phyloP scores from a whole-genome alignment of 2,888 invertebrate species.

The Melinaea marsaeus region DNA sequence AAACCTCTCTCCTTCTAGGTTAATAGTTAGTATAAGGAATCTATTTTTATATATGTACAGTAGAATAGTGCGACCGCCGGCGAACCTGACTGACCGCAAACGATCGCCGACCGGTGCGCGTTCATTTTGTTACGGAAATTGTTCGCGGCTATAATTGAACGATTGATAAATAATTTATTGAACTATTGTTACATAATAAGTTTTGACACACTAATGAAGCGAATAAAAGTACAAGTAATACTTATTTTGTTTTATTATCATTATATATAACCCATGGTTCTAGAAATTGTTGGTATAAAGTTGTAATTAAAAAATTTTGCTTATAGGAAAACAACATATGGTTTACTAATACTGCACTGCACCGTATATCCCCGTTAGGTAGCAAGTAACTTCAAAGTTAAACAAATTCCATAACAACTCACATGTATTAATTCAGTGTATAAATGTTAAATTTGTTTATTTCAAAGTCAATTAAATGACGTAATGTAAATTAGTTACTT shows the following conservation, averaged over 20 bases:
- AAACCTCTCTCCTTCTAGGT: conserved; percentile 61
- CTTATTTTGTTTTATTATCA: conserved; percentile 6
- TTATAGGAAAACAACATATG: too few relatives aligned
- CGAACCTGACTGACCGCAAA: conserved; percentile 27
- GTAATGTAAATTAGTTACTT: too few relatives aligned
- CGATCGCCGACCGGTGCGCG: conserved; percentile 23
- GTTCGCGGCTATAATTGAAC: conserved; percentile 26
- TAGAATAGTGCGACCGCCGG: conserved; percentile 25
- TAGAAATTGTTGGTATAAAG: too few relatives aligned
- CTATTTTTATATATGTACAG: conserved; percentile 67
- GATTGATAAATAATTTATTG: conserved; percentile 24
- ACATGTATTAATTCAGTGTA: too few relatives aligned
- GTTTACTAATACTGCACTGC: too few relatives aligned
- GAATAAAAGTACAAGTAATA: conserved; percentile 26
- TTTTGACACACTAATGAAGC: conserved; percentile 62
- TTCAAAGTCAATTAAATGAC: too few relatives aligned
- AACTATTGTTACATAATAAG: conserved; percentile 52
- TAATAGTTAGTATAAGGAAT: conserved; percentile 55
- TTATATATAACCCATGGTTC: too few relatives aligned
- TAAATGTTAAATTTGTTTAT: too few relatives aligned
- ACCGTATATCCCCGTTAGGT: too few relatives aligned
- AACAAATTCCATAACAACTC: too few relatives aligned
- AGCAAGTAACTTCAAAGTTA: too few relatives aligned
- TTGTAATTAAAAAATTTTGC: too few relatives aligned
- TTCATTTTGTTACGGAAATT: conserved; percentile 23